Conservation (phyloP, 2,888 invertebrate genomes). For the Drosophila atroscutellata region DNA sequence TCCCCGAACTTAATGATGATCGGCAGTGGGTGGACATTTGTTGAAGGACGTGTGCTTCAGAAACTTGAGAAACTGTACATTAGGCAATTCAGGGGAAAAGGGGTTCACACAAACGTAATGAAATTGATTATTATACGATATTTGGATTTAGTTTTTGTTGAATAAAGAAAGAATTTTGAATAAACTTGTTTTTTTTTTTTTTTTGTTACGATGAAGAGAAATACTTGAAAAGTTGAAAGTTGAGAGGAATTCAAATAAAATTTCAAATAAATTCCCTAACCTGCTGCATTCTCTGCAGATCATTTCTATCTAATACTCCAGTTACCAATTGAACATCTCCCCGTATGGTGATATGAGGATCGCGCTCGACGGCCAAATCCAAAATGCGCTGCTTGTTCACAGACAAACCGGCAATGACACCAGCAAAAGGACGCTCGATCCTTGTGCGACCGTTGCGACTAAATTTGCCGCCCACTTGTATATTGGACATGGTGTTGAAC, state of each 20-base stretch:
- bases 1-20: conserved; percentile 49
- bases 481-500: conserved; percentile 96
- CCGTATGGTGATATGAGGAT: conserved; percentile 90
- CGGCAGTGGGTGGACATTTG: not conserved
- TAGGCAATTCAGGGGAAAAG: conserved; percentile 54
- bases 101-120: conserved; percentile 60
- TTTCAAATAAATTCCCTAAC: conserved; percentile 87
- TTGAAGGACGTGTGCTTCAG: conserved; percentile 17
- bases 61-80: conserved; percentile 46
- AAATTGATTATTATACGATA: conserved; percentile 63
- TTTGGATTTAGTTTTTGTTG: conserved; percentile 46
- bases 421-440: conserved; percentile 93
- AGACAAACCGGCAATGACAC: conserved; percentile 95
- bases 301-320: conserved; percentile 90
- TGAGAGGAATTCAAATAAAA: conserved; percentile 83
- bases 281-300: conserved; percentile 95
- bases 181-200: conserved; percentile 52
- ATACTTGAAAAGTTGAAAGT: conserved; percentile 84
- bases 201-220: conserved; percentile 82
- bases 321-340: conserved; percentile 94
- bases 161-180: conserved; percentile 78
- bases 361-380: conserved; percentile 93
- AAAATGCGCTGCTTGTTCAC: conserved; percentile 94
- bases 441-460: conserved; percentile 87
- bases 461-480: conserved; percentile 93